Base-by-base conservation (phyloP, 2,888 invertebrate species). In the Drosophila mimica region DNA sequence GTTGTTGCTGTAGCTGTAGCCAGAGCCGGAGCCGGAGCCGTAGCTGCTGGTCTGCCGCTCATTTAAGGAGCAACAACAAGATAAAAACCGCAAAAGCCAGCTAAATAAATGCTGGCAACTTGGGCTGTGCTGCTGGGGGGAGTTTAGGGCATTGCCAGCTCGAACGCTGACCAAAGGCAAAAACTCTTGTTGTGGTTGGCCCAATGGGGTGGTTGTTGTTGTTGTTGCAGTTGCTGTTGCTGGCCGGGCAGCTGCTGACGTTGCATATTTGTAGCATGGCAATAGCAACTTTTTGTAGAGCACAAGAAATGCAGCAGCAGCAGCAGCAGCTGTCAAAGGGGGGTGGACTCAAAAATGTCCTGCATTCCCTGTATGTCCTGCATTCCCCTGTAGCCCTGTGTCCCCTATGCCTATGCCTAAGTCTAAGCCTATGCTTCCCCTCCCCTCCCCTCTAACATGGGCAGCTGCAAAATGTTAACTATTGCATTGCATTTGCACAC, bases 391-490 rank as follows among this genome's bases (percentile, higher is more conserved):
- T 1, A 36, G 36, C 36, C 31, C 13, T 13, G n/a, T 46, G 6
- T 51, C 17, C 51, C 38, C 17, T 60, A 38, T 51, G 34, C 13
- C 40, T n/a, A 63, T 53, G 34, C 33, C 25, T 36, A 15, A 28
- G 38, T 59, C 76, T 6, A 15, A 11, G 28, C 31, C 6, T 25
- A 13, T 17, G 36, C 34, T 5, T 28, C 25, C 25, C 25, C 25
- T 25, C 25, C 25, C 25, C 25, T 25, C 15, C 61, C 43, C 40
- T 36, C 38, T 57, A 33, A n/a, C 52, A 31, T 36, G n/a, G 40
- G 64, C 79, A 79, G 79, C 79, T 79, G 81, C 77, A 76, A 52
- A 72, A 54, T 72, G 57, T 72, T 80, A 69, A 65, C 62, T 59
- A 72, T 72, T 76, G 64, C 56, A 68, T 57, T 70, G 60, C 78